Evolutionary conservation across 2,888 invertebrate genomes (phyloP), one percentile per base, ranked within the genome.

Genomic region (Mesochorus sp.): DNA sequence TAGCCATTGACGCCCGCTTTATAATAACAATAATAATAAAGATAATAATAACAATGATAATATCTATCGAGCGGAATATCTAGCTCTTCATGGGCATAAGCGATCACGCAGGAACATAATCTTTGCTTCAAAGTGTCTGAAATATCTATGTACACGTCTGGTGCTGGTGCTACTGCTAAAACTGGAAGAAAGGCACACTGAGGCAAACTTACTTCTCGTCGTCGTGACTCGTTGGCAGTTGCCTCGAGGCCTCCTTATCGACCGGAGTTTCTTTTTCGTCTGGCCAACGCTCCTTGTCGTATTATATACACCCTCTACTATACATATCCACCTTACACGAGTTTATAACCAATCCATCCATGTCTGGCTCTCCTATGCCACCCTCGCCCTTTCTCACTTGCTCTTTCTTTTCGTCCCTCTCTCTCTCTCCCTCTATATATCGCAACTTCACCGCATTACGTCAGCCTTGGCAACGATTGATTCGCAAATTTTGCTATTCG

Each of bases 21-120:
- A 53, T 44, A 51, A 31, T 24, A 53, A 28, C 19, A 39, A 31
- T 53, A 8, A 55, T 61, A 24, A 34, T 39, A 39, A 49, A 26
- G 26, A 21, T 37, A 66, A 21, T 37, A 24, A 37, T 19, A 49
- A 61, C 37, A 59, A 37, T 34, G 14, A 39, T 12, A 59, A 12
- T 37, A 17, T 12, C 14, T 49, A 26, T 51, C 28, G 55, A 49
- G 55, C 68, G 66, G 34, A 49, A 57, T 71, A 49, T n/a, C n/a
- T n/a, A 66, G 61, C 6, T 47, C 42, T 31, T 55, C 44, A 26
- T 26, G 73, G 59, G 67, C 61, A 70, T 77, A 77, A 59, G 75
- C 73, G 59, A 75, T 80, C 80, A 73, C 37, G 70, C 61, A 8
- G 57, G 24, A 68, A 42, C 79, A 81, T 78, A 76, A 80, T 79